Base-by-base conservation (phyloP, 1,140 invertebrate genomes). In the Homarus americanus region DNA sequence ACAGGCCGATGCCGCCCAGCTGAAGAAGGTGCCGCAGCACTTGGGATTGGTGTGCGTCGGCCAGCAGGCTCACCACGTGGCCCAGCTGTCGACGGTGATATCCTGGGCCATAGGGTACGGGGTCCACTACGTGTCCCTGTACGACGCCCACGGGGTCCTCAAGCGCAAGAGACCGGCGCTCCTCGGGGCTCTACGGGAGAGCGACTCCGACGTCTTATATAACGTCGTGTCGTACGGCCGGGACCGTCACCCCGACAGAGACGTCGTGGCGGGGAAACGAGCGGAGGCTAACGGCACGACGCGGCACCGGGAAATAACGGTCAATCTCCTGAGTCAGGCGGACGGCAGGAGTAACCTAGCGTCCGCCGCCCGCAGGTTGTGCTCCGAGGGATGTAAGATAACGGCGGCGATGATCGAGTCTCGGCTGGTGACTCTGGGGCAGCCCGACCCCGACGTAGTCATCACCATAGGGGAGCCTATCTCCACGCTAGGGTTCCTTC, bases 401-500 rank as follows among this genome's bases (percentile, higher is more conserved):
- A 66, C 32, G 10, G 32, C 28, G 63, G n/a, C 53, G 15, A n/a
- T 40, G n/a, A 40, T 83, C 20, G 82, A 83, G 32, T 66, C 34
- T 0, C 38, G 2, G 10, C n/a, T 66, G 63, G 82, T 69, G 12
- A 83, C 82, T 7, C 58, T n/a, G 4, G 83, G 80, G 5, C 82
- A 83, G 41, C 88, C 66, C 7, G 88, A 91, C 36, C 88, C 88
- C 24, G 88, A 91, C 32, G 28, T 91, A 9, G 41, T 91, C 1
- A 36, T 91, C 24, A 84, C 83, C 12, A 44, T 83, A 36, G 88
- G 88, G 12, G 72, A 91, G 10, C 76, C 82, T 38, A 75, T 76
- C 5, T 49, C 80, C 10, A 84, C 69, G 36, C 40, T 82, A 32
- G 88, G 80, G 2, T 91, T 83, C 75, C 69, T 84, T 41, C 88